Base-by-base conservation (phyloP, 2,797 vertebrate species). In the Psittacula derbiana region DNA sequence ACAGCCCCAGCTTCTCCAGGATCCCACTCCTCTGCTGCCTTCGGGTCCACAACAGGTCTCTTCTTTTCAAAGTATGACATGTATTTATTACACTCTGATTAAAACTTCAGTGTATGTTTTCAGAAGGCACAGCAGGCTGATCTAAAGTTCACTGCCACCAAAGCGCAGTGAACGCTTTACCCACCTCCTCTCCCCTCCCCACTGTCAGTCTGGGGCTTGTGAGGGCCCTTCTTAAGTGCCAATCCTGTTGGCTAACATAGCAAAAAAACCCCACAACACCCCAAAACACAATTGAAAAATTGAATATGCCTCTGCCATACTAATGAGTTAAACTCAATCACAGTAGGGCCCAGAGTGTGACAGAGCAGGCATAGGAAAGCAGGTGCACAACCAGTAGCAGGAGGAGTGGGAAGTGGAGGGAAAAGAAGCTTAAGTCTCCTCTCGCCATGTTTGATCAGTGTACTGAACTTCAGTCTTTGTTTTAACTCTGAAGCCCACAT, bases 91-190 rank as follows among this genome's bases (percentile, higher is more conserved):
- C 0, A 0, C 31, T 65, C n/a, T 28, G 9, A 38, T 73, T 80
- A 38, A 71, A 78, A 65, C 4, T n/a, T 46, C 31, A 53, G 66
- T 25, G 10, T 6, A 3, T 12, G 9, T 6, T 72, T 95, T 75
- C 23, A 41, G 47, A 75, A 70, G 44, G 55, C 3, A 1, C 12
- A 10, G 76, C 8, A 2, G 2, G 43, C 13, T 2, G 0, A 67
- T 8, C 28, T 20, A 15, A 23, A 47, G 40, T 28, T 83, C 7
- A 0, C 4, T 23, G 40, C 21, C 3, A 7, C 36, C n/a, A 24
- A 64, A 52, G 28, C 3, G 0, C 2, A 4, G 4, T 11, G 12
- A 0, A 1, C 0, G 0, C 16, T 74, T 74, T 40, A 20, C 20
- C 24, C 1, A 2, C n/a, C 19, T 47, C 20, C 7, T 30, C 16